Conservation (phyloP, 1,140 invertebrate genomes). For the Ridgeia piscesae region DNA sequence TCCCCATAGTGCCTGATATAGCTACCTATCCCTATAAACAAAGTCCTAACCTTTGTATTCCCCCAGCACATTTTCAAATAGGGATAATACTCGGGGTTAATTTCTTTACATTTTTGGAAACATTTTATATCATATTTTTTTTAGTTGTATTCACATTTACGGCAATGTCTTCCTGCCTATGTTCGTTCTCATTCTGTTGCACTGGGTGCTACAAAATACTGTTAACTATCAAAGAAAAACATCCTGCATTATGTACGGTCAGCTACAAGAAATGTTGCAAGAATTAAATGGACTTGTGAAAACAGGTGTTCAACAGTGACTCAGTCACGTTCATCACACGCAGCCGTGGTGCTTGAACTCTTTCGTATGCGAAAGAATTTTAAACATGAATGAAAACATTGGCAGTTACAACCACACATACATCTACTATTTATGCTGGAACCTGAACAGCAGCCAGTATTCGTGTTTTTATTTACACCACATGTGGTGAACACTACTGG, state of each 20-base stretch:
- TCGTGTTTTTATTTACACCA: neutral
- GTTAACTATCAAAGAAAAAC: neutral
- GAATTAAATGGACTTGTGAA: neutral
- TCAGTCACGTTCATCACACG: neutral
- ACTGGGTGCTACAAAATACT: neutral
- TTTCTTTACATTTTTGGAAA: neutral
- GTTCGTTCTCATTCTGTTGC: neutral
- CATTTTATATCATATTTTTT: neutral
- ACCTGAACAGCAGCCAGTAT: neutral
- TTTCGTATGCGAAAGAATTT: neutral
- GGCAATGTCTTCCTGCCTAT: neutral
- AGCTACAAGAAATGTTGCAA: neutral
- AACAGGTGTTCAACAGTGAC: neutral
- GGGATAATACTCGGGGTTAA: too few relatives aligned
- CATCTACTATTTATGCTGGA: neutral
- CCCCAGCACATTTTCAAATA: too few relatives aligned
- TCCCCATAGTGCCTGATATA: too few relatives aligned
- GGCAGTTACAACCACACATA: neutral
- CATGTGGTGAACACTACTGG: neutral
- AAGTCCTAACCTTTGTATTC: too few relatives aligned
- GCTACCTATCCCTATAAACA: too few relatives aligned
- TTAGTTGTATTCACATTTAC: neutral
- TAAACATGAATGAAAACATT: neutral
- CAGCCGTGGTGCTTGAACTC: neutral
- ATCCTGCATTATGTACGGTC: neutral